phyloP scores from a whole-genome alignment of 2,888 invertebrate species.

The Alloscopus bannaensis region DNA sequence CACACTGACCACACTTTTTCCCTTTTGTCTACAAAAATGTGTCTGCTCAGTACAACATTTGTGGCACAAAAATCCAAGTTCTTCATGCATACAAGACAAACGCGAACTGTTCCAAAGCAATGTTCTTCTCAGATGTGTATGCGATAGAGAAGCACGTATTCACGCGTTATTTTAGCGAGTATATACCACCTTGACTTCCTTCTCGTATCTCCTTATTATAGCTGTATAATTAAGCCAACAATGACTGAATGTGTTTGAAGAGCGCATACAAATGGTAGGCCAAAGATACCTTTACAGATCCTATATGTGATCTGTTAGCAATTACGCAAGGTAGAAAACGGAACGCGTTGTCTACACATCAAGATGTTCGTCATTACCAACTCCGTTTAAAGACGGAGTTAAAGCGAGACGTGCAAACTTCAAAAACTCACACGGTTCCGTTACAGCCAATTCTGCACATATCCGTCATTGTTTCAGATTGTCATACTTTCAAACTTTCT shows the following conservation, averaged over 20 bases:
- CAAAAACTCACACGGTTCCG: slow-evolving; percentile 25
- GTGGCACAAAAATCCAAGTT: not conserved
- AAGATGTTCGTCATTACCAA: too few relatives aligned
- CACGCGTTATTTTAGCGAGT: not conserved
- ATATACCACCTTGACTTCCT: slow-evolving; percentile 60
- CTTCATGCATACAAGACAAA: not conserved
- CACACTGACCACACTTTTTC: slow-evolving; percentile 4
- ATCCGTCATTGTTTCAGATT: slow-evolving; percentile 2
- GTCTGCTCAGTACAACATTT: not conserved
- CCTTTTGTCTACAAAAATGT: not conserved
- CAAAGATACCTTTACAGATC: too few relatives aligned
- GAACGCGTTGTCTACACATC: too few relatives aligned
- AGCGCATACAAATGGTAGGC: too few relatives aligned
- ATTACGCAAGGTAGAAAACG: too few relatives aligned
- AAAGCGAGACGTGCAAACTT: too few relatives aligned
- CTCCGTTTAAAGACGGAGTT: too few relatives aligned
- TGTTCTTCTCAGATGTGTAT: slow-evolving; percentile 14
- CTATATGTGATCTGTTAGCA: too few relatives aligned
- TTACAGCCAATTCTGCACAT: slow-evolving; percentile 4
- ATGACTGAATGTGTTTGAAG: too few relatives aligned
- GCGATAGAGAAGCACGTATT: not conserved
- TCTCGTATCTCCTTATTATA: slow-evolving; percentile 35
- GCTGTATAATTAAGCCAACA: slow-evolving; percentile 25
- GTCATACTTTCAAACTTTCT: slow-evolving; percentile 1
- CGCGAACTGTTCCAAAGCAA: slow-evolving; percentile 45